Evolutionary conservation across 2,888 invertebrate species (phyloP).

Genomic region (Cephonodes hylas): DNA sequence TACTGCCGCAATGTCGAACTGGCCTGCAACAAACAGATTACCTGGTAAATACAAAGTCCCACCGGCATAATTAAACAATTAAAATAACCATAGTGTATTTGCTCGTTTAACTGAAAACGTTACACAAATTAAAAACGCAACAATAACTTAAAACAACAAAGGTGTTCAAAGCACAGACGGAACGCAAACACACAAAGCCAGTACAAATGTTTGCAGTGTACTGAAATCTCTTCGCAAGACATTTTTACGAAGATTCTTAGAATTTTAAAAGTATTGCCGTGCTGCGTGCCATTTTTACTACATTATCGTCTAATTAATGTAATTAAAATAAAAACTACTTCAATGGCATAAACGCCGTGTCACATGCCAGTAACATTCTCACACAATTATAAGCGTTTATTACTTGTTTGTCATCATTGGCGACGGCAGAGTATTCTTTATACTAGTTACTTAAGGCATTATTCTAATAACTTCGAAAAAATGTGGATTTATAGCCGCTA

Average conservation of each 20-base stretch:
- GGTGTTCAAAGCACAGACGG: not conserved
- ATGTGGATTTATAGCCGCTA: too few species aligned
- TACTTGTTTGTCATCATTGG: not conserved
- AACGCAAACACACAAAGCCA: not conserved
- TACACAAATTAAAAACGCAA: not conserved
- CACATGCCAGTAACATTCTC: not conserved
- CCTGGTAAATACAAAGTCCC: not conserved
- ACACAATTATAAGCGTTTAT: conserved; percentile 4
- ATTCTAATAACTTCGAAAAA: too few species aligned
- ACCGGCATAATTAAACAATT: not conserved
- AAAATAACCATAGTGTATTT: not conserved
- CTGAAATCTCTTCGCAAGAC: not conserved
- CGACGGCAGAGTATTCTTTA: not conserved
- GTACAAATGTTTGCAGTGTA: not conserved
- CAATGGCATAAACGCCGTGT: not conserved
- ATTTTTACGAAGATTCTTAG: not conserved
- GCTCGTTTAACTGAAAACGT: not conserved
- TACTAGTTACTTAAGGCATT: not conserved
- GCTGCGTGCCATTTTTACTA: not conserved
- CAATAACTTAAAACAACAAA: not conserved
- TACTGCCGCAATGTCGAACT: conserved; percentile 56
- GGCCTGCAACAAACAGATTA: conserved; percentile 62
- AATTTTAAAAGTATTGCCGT: not conserved
- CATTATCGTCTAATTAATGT: not conserved
- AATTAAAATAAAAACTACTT: conserved; percentile 12